Evolutionary conservation across 2,888 invertebrate species (phyloP).

Genomic region (Vesta saturnalis): DNA sequence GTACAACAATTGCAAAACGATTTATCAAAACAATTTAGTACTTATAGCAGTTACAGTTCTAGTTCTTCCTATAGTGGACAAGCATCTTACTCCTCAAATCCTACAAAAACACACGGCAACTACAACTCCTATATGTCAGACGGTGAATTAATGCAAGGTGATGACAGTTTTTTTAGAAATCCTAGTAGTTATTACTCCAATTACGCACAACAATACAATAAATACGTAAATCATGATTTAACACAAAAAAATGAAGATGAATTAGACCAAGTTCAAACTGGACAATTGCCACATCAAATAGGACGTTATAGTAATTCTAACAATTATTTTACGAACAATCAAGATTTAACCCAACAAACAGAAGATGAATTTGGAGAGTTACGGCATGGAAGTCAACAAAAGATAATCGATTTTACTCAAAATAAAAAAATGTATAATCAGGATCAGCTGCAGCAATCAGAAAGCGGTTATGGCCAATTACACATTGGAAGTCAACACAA

Average conservation of each 20-base stretch:
- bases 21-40: conserved; percentile 47
- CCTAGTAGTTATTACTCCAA: not conserved
- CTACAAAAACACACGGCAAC: conserved; percentile 4
- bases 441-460: conserved; percentile 39
- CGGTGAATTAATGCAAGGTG: conserved; percentile 35
- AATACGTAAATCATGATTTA: conserved; percentile 32
- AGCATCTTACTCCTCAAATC: not conserved
- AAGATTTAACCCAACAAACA: conserved; percentile 46
- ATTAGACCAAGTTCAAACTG: not conserved
- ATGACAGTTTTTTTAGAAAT: conserved; percentile 27
- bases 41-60: conserved; percentile 48
- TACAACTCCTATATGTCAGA: conserved; percentile 13
- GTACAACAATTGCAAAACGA: conserved; percentile 56
- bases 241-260: conserved; percentile 35
- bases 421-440: too few relatives aligned
- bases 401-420: not conserved
- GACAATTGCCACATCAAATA: not conserved
- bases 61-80: conserved; percentile 20
- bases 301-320: too few relatives aligned
- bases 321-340: conserved; percentile 22
- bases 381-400: not conserved
- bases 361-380: conserved; percentile 1
- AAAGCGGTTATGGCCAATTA: conserved; percentile 7
- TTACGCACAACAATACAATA: not conserved
- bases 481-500: conserved; percentile 36